Evolutionary conservation across 1,140 invertebrate species (phyloP).

Genomic region (Orius insidiosus): DNA sequence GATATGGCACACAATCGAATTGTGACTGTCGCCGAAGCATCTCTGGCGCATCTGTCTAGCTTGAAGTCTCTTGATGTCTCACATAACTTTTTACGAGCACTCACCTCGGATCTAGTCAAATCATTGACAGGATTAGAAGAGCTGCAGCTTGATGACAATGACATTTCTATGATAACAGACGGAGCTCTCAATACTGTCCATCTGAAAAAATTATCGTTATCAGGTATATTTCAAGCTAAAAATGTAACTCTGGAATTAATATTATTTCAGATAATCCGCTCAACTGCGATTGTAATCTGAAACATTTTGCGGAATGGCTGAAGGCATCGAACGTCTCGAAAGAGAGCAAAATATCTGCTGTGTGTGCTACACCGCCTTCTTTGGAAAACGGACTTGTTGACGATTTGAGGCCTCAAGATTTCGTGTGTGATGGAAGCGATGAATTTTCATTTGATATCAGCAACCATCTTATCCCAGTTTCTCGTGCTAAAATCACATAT

Average conservation of each 20-base stretch:
- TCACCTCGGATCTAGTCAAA: constrained; percentile 58
- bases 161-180: constrained; percentile 62
- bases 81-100: constrained; percentile 57
- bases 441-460: constrained; percentile 29
- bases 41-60: constrained; percentile 53
- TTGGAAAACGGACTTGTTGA: constrained; percentile 59
- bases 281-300: constrained; percentile 66
- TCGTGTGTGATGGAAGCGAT: constrained; percentile 42
- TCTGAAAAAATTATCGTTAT: constrained; percentile 44
- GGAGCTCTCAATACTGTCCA: constrained; percentile 45
- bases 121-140: constrained; percentile 48
- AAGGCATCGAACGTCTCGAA: constrained; percentile 37
- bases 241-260: no score
- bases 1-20: constrained; percentile 67
- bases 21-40: constrained; percentile 63
- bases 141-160: constrained; percentile 60
- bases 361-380: constrained; percentile 63
- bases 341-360: constrained; percentile 47
- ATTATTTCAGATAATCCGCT: constrained; percentile 49
- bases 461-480: constrained; percentile 24
- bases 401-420: constrained; percentile 43
- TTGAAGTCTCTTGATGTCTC: constrained; percentile 53
- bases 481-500: constrained; percentile 22
- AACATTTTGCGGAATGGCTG: constrained; percentile 60
- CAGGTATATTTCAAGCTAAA: constrained; percentile 28